Evolutionary conservation across 30 jellyfish, hydroid and myxozoan species (phyloP), one percentile per base, ranked within the genome.

Genomic region (Aurelia aurita complex sp. Pacific): DNA sequence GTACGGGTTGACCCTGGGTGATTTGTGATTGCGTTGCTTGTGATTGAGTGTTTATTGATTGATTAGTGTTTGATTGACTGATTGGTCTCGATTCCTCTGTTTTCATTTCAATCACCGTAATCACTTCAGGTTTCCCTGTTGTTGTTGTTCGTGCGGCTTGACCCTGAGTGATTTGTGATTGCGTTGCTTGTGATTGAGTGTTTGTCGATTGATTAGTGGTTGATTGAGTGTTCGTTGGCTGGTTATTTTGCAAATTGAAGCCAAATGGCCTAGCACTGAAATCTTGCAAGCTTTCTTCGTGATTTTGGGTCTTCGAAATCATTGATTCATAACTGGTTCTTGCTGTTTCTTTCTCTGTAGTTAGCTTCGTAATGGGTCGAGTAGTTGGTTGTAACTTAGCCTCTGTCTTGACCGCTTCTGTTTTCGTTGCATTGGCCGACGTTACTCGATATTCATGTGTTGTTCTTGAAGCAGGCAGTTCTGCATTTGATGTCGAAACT

Each of bases 261-360:
- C 93, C 93, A 74, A 84, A 84, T 38, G 93, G 93, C 82, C 93
- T 73, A 12, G 87, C 93, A 38, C 93, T 84, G 93, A 84, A 84
- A 64, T 84, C 93, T 59, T 29, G 81, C n/a, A 71, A 33, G 64
- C 67, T 81, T 29, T 84, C 87, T 7, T 57, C 53, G 1, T 46
- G 29, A 43, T 59, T 46, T 55, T 34, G 61, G 18, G 43, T 61
- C 50, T 57, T 63, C 11, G 73, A 43, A 61, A 61, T 61, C 57
- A 46, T 14, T 5, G 57, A 46, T 46, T 5, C 57, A 17, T 34
- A 19, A 5, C 18, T 18, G 2, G 85, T 74, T 46, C 40, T 10
- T 54, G 51, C 11, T 51, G 29, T 74, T 10, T 29, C 82, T 72
- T 17, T 35, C n/a, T 72, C 54, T 3, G 59, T 46, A 55, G 60